Evolutionary conservation across 2,888 invertebrate species (phyloP).

Genomic region (Nemotelus nigrinus): DNA sequence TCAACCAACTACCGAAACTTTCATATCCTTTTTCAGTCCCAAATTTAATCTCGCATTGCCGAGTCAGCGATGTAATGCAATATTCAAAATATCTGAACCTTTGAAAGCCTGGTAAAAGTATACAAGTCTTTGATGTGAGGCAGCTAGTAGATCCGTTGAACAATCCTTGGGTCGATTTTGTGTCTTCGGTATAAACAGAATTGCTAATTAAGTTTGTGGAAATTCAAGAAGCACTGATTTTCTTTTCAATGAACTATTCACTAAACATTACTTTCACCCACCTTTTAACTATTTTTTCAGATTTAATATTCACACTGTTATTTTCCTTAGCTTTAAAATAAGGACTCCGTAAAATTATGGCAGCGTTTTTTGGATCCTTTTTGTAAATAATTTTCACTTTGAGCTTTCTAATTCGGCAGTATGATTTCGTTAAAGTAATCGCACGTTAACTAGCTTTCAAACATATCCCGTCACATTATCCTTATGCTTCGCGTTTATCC

Average conservation of each 20-base stretch:
- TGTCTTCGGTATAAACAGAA: too few species aligned
- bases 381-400: constrained; percentile 27
- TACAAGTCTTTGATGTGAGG: too few species aligned
- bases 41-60: too few species aligned
- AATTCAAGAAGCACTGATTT: too few species aligned
- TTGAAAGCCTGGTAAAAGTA: too few species aligned
- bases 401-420: constrained; percentile 36
- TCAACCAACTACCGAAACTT: too few species aligned
- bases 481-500: constrained; percentile 20
- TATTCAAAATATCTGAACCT: too few species aligned
- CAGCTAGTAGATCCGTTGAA: too few species aligned
- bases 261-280: constrained; percentile 26
- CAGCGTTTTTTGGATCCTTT: constrained; percentile 20
- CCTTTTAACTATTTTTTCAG: constrained; percentile 1
- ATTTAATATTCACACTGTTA: background rate
- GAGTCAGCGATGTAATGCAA: too few species aligned
- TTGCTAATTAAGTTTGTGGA: too few species aligned
- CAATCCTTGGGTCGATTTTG: too few species aligned
- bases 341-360: background rate
- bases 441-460: background rate
- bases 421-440: constrained; percentile 7
- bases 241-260: background rate
- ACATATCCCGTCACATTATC: constrained; percentile 3
- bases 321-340: background rate
- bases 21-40: too few species aligned